Conservation (phyloP, 2,113 vertebrate species). For the Tragelaphus scriptus region DNA sequence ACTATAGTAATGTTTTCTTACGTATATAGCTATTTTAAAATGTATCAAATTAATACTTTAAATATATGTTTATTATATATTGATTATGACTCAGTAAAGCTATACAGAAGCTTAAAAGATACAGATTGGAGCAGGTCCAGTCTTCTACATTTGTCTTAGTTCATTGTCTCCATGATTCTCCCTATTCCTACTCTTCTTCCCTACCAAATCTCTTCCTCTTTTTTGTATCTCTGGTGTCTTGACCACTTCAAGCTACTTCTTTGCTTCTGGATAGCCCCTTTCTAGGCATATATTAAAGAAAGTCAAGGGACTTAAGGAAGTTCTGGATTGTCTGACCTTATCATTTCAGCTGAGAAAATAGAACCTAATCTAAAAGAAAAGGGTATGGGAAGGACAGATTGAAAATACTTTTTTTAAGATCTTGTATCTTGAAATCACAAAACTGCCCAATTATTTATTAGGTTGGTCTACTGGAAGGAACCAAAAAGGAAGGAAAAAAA, state of each 20-base stretch:
- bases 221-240: not conserved
- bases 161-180: not conserved
- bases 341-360: not conserved
- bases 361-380: not conserved
- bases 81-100: not conserved
- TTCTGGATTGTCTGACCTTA: not conserved
- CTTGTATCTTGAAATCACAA: not conserved
- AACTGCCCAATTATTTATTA: not conserved
- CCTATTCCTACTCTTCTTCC: not conserved
- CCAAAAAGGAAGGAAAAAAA: not conserved
- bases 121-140: not conserved
- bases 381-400: not conserved
- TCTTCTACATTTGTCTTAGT: not conserved
- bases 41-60: not conserved
- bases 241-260: not conserved
- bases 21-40: not conserved
- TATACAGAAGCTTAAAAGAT: not conserved
- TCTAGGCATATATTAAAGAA: not conserved
- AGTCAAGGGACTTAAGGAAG: not conserved
- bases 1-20: not conserved
- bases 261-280: not conserved
- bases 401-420: not conserved
- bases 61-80: not conserved
- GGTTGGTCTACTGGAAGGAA: not conserved
- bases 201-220: not conserved